A percentile compares a stretch with the other conserved stretches of the same genome.
Evolutionary conservation across 2,888 invertebrate genomes (phyloP).

Genomic region (Apotomis betuletana): DNA sequence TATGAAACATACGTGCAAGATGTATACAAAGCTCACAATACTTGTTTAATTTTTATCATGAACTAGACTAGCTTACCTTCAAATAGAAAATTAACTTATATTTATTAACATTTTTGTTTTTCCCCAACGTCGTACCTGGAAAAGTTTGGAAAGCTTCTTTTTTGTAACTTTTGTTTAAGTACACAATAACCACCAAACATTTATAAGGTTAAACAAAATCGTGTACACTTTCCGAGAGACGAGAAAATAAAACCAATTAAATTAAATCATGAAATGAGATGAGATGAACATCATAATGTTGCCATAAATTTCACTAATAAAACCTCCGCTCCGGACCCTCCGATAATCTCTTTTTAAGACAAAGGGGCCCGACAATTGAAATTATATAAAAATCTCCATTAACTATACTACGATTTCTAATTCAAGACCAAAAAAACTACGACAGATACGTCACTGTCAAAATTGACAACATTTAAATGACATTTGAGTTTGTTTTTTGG

Average conservation of each 20-base stretch:
- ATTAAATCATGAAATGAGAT: conserved; percentile 1
- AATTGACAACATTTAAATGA: no score
- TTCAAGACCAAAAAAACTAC: no score
- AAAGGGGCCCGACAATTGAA: no score
- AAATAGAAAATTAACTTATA: conserved; percentile 16
- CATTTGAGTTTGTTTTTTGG: no score
- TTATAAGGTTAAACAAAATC: conserved; percentile 1
- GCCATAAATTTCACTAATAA: no score
- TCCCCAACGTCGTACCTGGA: not conserved
- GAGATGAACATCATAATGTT: not conserved
- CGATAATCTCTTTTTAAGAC: no score
- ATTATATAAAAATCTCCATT: no score
- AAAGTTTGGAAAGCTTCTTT: not conserved
- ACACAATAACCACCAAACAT: conserved; percentile 9
- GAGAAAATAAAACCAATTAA: not conserved
- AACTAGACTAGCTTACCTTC: conserved; percentile 36
- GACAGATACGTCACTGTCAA: no score
- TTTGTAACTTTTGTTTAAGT: no score
- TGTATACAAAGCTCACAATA: conserved; percentile 48
- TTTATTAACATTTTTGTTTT: conserved; percentile 15
- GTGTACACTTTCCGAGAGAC: not conserved
- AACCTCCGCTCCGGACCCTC: no score
- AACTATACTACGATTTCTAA: no score
- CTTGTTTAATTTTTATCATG: conserved; percentile 37
- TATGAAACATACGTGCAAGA: conserved; percentile 61